These are phyloP conservation scores for Coracias cyanogaster DNA, from an alignment of 2,797 vertebrate species.

Conservation along the genomic window DNA sequence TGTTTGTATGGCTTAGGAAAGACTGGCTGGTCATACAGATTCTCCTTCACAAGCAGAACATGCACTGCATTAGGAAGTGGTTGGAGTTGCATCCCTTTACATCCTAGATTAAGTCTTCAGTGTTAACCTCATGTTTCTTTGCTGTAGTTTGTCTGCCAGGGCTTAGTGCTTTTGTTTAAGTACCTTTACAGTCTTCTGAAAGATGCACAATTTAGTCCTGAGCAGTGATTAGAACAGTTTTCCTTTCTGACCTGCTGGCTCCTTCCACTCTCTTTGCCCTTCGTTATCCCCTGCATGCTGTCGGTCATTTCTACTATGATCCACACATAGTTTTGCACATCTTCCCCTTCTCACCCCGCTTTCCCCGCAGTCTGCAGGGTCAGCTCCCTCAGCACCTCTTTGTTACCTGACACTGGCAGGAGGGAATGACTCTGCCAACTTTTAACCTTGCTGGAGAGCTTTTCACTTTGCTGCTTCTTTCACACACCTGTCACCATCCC, in stretches of 20 bases:
- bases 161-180: background rate
- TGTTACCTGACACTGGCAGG: background rate
- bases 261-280: background rate
- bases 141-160: background rate
- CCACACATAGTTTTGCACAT: background rate
- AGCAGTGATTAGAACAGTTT: background rate
- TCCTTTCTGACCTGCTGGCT: background rate
- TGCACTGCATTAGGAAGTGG: background rate
- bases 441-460: background rate
- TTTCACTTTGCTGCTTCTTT: background rate
- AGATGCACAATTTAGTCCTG: background rate
- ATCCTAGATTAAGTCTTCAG: background rate
- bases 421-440: background rate
- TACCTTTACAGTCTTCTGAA: background rate
- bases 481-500: background rate
- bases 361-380: background rate
- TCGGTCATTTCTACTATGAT: background rate
- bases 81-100: rapidly evolving
- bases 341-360: rapidly evolving
- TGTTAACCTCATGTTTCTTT: background rate
- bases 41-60: background rate
- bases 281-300: rapidly evolving
- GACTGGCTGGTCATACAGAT: background rate
- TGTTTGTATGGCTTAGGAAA: background rate
- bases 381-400: background rate